Evolutionary conservation across 2,113 vertebrate genomes (phyloP).

Genomic region (Carlito syrichta): DNA sequence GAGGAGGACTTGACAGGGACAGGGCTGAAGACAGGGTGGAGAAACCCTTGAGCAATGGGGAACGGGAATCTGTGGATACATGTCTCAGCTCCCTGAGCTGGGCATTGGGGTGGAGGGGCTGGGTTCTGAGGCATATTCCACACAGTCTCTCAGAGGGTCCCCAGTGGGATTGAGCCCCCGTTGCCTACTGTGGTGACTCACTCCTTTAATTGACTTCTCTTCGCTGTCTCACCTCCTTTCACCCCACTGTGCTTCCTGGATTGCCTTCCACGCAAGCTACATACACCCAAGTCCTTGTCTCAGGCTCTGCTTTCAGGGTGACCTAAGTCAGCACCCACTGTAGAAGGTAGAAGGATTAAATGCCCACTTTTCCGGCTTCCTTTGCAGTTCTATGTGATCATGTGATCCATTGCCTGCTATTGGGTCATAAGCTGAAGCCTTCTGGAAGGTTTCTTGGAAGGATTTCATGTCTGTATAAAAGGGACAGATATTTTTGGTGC

Average conservation of each 20-base stretch:
- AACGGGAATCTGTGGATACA: not conserved
- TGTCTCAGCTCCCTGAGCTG: not conserved
- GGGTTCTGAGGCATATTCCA: not conserved
- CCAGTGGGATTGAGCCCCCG: not conserved
- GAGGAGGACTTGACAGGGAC: not conserved
- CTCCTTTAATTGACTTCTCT: not conserved
- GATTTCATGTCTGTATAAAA: conserved; percentile 26
- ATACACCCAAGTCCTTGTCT: not conserved
- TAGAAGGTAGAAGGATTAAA: not conserved
- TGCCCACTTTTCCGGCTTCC: not conserved
- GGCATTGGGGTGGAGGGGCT: not conserved
- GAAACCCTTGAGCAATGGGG: not conserved
- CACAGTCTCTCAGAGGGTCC: not conserved
- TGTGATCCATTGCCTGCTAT: not conserved
- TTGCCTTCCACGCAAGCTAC: not conserved
- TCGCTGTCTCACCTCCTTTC: not conserved
- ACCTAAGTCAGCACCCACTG: not conserved
- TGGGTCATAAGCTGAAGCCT: not conserved
- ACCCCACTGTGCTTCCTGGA: not conserved
- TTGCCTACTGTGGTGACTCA: not conserved
- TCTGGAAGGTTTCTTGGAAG: conserved; percentile 7
- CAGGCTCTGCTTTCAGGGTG: not conserved
- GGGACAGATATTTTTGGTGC: not conserved
- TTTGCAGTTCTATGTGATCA: not conserved
- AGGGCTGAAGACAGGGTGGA: not conserved